These are phyloP conservation scores for Anguilla japonica DNA, from an alignment of 2,113 vertebrate genomes.

Conservation along the genomic window DNA sequence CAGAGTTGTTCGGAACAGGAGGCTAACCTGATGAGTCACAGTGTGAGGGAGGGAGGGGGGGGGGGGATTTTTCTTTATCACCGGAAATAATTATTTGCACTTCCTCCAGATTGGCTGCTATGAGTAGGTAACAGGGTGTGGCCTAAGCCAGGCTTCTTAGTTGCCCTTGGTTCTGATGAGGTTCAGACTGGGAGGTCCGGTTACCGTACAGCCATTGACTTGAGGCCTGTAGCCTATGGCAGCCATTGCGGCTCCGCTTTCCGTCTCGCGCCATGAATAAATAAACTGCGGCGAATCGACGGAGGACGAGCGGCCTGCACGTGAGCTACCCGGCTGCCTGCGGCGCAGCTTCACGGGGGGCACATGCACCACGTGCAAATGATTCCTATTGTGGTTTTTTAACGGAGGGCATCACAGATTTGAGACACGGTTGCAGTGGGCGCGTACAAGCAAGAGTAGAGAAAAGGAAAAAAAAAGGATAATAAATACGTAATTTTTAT, in stretches of 20 bases:
- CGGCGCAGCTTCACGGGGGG: neutral
- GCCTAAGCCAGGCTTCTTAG: neutral
- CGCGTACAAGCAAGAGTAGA: neutral
- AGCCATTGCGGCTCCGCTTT: neutral
- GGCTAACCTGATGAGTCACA: too few species aligned
- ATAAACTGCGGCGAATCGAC: neutral
- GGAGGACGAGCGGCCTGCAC: neutral
- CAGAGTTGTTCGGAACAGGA: too few species aligned
- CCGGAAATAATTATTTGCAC: neutral
- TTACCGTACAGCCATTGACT: neutral
- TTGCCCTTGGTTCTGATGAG: neutral
- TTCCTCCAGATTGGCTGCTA: neutral
- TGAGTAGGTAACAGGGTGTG: neutral
- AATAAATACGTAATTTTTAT: neutral
- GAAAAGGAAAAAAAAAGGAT: neutral
- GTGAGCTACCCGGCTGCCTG: neutral
- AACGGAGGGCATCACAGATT: neutral
- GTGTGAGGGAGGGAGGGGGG: too few species aligned
- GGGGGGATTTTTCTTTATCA: neutral
- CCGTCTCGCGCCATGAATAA: conserved; percentile 7
- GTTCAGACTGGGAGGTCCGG: neutral
- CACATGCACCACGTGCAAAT: neutral
- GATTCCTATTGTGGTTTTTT: neutral
- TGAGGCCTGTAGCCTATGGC: neutral
- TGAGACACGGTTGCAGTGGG: too few species aligned